Percentiles rank a stretch among this genome's conserved stretches.
Conservation (phyloP, 2,797 vertebrate genomes). For the Pygocentrus nattereri region DNA sequence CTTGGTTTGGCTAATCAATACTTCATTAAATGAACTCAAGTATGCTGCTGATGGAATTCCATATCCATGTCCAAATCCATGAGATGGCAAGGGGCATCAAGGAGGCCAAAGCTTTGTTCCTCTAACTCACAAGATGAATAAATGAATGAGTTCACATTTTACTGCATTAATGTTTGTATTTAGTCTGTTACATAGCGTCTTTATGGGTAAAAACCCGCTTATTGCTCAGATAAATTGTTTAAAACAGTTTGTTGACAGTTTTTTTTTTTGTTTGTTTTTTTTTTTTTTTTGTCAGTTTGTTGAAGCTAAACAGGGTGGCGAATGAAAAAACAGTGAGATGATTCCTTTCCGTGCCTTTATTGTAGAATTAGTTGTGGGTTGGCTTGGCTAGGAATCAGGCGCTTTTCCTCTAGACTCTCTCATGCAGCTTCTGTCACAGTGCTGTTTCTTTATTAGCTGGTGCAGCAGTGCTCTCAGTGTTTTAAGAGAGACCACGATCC, state of each 20-base stretch:
- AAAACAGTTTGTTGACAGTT: too few species aligned
- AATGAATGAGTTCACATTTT: too few species aligned
- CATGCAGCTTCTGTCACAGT: constrained; percentile 9
- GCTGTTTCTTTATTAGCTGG: constrained; percentile 54
- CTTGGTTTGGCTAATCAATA: too few species aligned
- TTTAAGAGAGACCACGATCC: background rate
- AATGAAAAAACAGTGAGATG: constrained; percentile 7
- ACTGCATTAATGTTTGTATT: constrained; percentile 14
- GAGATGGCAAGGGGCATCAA: too few species aligned
- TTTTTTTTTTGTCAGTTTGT: too few species aligned
- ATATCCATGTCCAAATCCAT: too few species aligned
- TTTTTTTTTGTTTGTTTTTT: background rate
- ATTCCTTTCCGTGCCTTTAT: constrained; percentile 41
- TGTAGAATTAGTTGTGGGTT: constrained; percentile 1
- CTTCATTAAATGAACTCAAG: too few species aligned
- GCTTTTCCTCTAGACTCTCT: constrained; percentile 13
- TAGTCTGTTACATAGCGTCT: constrained; percentile 6
- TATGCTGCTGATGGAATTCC: too few species aligned
- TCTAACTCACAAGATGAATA: too few species aligned
- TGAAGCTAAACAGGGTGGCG: background rate
- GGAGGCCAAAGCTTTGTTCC: too few species aligned
- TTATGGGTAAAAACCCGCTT: too few species aligned
- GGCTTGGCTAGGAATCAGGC: constrained; percentile 36
- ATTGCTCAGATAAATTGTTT: too few species aligned
- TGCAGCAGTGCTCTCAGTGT: constrained; percentile 17